Percentiles rank a stretch among this genome's conserved stretches.
Conservation (phyloP, 2,113 vertebrate genomes). For the Catharus fuscescens region DNA sequence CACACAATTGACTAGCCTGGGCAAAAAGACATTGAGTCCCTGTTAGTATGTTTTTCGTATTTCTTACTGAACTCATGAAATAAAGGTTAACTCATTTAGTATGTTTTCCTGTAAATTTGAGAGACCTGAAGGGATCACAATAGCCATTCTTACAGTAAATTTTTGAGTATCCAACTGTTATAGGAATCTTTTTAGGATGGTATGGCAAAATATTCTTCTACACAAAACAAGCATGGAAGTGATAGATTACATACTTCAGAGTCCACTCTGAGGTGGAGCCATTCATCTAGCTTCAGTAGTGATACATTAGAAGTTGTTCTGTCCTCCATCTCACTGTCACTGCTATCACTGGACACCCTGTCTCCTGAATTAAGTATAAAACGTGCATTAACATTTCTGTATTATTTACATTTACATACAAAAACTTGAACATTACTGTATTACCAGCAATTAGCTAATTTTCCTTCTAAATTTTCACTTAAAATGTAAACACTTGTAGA, state of each 20-base stretch:
- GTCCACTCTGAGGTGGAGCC: slow-evolving; percentile 87
- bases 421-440: background rate
- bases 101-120: background rate
- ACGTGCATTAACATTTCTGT: background rate
- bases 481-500: background rate
- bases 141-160: background rate
- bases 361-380: slow-evolving; percentile 57
- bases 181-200: background rate
- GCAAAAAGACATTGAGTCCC: background rate
- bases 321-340: slow-evolving; percentile 90
- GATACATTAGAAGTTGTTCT: slow-evolving; percentile 70
- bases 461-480: background rate
- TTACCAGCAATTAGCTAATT: background rate
- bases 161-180: background rate
- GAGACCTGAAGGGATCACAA: accelerated
- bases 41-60: background rate
- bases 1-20: accelerated
- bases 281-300: slow-evolving; percentile 87
- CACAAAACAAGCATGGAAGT: background rate
- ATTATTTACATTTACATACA: background rate
- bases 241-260: slow-evolving; percentile 77
- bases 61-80: background rate
- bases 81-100: background rate
- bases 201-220: background rate
- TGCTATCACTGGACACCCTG: slow-evolving; percentile 75